These are phyloP conservation scores for Takifugu flavidus DNA, from an alignment of 2,113 vertebrate species.

Conservation along the genomic window DNA sequence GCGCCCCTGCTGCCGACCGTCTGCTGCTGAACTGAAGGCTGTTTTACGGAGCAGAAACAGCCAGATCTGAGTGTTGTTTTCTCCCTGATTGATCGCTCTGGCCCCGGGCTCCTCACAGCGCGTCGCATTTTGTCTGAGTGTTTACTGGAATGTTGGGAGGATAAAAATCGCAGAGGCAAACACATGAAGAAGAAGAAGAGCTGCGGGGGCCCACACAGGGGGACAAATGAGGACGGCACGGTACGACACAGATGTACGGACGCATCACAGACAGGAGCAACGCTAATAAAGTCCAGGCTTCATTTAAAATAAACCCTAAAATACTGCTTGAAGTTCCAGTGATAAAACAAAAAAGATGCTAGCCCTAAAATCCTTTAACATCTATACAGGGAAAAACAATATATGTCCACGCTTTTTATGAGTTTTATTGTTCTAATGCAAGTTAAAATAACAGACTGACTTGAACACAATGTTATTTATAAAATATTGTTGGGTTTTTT, in stretches of 20 bases:
- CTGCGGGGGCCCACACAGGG: slow-evolving; percentile 35
- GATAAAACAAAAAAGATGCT: too few species aligned
- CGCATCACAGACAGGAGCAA: background rate
- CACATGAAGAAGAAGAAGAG: slow-evolving; percentile 31
- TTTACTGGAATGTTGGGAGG: slow-evolving; percentile 70
- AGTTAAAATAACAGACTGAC: too few species aligned
- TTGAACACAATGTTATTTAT: too few species aligned
- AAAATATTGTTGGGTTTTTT: too few species aligned
- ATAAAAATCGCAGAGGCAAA: slow-evolving; percentile 65
- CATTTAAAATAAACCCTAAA: too few species aligned
- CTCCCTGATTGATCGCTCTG: slow-evolving; percentile 71
- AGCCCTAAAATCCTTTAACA: too few species aligned
- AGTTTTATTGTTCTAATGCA: too few species aligned
- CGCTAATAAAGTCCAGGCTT: too few species aligned
- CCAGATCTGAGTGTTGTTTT: slow-evolving; percentile 66
- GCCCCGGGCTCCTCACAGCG: slow-evolving; percentile 59
- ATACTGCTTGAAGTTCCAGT: too few species aligned
- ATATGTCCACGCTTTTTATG: too few species aligned
- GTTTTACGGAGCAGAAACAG: slow-evolving; percentile 70
- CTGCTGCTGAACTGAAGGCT: slow-evolving; percentile 64
- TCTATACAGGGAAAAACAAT: too few species aligned
- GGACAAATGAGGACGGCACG: slow-evolving; percentile 8
- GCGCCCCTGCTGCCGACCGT: slow-evolving; percentile 48
- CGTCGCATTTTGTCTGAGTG: slow-evolving; percentile 59
- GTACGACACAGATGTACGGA: background rate